A percentile compares a stretch with the other conserved stretches of the same genome.
Evolutionary conservation across 2,888 invertebrate species (phyloP).

Genomic region (Arrhopalites spinosus): DNA sequence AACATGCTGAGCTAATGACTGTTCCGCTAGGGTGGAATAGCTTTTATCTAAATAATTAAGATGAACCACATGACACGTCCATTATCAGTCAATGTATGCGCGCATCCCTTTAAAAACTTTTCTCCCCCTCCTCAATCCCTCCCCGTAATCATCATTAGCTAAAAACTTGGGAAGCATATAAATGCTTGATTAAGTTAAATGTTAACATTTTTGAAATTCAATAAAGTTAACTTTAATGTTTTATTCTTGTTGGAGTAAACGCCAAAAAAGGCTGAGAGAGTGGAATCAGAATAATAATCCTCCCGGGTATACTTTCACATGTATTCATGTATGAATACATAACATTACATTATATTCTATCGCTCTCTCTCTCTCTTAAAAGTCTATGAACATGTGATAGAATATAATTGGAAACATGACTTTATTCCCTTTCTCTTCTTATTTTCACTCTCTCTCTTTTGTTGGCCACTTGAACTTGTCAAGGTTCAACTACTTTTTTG

Average conservation of each 20-base stretch:
- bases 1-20: slow-evolving; percentile 37
- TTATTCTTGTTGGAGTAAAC: not conserved
- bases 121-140: not conserved
- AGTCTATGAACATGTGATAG: too few relatives aligned
- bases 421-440: too few relatives aligned
- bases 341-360: too few relatives aligned
- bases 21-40: slow-evolving; percentile 15
- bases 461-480: too few relatives aligned
- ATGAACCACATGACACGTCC: slow-evolving; percentile 39
- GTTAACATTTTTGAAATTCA: slow-evolving; percentile 11
- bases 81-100: slow-evolving; percentile 23
- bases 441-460: too few relatives aligned
- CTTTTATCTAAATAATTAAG: slow-evolving; percentile 46
- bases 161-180: not conserved
- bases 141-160: slow-evolving; percentile 17
- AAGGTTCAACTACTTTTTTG: too few relatives aligned
- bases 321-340: too few relatives aligned
- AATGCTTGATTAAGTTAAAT: slow-evolving; percentile 21
- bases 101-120: not conserved
- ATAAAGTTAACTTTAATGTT: slow-evolving; percentile 2
- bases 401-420: too few relatives aligned
- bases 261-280: too few relatives aligned
- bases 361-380: too few relatives aligned
- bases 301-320: too few relatives aligned
- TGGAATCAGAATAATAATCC: too few relatives aligned